Evolutionary conservation across 1,140 invertebrate genomes (phyloP).

Genomic region (Bacillus rossius): DNA sequence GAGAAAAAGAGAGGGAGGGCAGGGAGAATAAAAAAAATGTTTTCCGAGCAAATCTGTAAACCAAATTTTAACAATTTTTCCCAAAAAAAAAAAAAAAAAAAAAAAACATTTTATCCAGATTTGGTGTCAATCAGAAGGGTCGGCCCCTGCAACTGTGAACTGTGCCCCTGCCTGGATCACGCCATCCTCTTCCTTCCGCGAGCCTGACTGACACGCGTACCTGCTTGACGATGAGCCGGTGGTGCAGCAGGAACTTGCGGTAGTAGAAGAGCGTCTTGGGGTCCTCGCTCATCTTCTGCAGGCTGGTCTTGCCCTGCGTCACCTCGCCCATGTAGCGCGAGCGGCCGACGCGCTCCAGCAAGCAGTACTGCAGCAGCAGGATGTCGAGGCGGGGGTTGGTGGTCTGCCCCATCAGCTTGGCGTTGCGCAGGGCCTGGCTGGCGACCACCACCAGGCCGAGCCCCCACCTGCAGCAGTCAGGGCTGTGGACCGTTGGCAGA

Average conservation of each 20-base stretch:
- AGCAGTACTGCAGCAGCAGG: constrained; percentile 56
- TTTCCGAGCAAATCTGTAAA: too few relatives aligned
- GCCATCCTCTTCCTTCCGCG: constrained; percentile 40
- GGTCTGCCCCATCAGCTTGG: constrained; percentile 49
- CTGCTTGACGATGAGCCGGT: constrained; percentile 61
- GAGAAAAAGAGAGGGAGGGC: too few relatives aligned
- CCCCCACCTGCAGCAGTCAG: constrained; percentile 43
- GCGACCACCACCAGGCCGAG: constrained; percentile 66
- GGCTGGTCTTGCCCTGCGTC: constrained; percentile 57
- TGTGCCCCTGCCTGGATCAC: too few relatives aligned
- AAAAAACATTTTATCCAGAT: too few relatives aligned
- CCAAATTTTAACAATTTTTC: too few relatives aligned
- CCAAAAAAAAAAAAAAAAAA: too few relatives aligned
- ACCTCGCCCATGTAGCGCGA: constrained; percentile 62
- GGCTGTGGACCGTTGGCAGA: background rate
- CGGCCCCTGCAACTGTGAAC: too few relatives aligned
- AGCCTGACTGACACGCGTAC: constrained; percentile 26
- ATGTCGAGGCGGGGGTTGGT: constrained; percentile 50
- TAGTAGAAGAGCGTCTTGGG: constrained; percentile 62
- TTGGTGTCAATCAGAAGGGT: too few relatives aligned
- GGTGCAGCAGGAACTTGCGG: constrained; percentile 51
- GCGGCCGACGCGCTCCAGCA: constrained; percentile 73
- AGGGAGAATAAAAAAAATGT: too few relatives aligned
- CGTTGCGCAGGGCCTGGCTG: constrained; percentile 52
- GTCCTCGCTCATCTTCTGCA: constrained; percentile 48